Evolutionary conservation across 2,888 invertebrate genomes (phyloP).

Genomic region (Elgonia sp.): DNA sequence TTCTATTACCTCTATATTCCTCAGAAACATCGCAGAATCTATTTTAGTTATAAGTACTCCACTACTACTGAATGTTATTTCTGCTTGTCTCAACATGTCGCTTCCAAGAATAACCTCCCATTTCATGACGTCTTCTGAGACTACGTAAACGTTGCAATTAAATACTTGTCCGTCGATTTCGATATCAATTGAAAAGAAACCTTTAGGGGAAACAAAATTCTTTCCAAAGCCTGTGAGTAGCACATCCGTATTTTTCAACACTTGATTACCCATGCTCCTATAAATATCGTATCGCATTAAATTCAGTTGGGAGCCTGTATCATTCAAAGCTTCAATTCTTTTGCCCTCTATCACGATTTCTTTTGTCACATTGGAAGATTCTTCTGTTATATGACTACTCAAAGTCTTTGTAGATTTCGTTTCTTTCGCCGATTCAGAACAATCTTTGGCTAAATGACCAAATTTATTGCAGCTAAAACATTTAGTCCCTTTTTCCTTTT

Average conservation of each 20-base stretch:
- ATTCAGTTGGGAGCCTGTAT: no score
- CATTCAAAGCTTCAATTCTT: no score
- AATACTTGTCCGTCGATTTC: not conserved
- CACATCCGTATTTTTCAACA: no score
- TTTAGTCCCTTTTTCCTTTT: not conserved
- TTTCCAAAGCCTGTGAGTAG: not conserved
- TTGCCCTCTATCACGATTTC: no score
- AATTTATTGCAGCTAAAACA: conserved; percentile 1
- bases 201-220: not conserved
- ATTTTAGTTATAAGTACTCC: not conserved
- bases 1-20: not conserved
- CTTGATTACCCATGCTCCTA: no score
- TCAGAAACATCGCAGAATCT: not conserved
- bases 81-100: not conserved
- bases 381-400: not conserved
- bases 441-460: not conserved
- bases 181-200: not conserved
- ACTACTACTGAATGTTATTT: not conserved
- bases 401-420: not conserved
- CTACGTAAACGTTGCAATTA: not conserved
- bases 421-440: not conserved
- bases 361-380: not conserved
- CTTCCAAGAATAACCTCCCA: not conserved
- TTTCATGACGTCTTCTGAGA: not conserved
- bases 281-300: no score